phyloP scores from a whole-genome alignment of 2,113 vertebrate species.

The Conger conger region DNA sequence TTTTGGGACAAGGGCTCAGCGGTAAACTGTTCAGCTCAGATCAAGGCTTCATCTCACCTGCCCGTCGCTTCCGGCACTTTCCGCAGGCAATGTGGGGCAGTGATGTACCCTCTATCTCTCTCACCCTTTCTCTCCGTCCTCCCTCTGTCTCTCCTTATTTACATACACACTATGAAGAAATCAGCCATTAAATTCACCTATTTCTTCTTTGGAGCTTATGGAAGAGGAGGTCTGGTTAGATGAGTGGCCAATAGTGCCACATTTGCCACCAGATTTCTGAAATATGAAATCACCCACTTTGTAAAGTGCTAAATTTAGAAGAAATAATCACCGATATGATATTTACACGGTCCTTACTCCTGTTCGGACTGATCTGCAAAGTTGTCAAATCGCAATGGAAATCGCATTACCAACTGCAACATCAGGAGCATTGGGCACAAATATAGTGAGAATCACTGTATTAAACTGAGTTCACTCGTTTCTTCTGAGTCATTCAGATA shows the following conservation, averaged over 20 bases:
- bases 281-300: too few relatives aligned
- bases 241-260: background rate
- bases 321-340: too few relatives aligned
- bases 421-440: background rate
- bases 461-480: background rate
- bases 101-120: background rate
- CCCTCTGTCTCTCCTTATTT: background rate
- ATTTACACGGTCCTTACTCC: too few relatives aligned
- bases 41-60: background rate
- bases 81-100: background rate
- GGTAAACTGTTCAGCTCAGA: background rate
- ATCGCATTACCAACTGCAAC: background rate
- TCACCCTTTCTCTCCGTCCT: background rate
- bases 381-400: background rate
- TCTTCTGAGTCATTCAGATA: background rate
- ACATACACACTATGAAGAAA: background rate
- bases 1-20: background rate
- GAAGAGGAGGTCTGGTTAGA: background rate
- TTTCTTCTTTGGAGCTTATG: background rate
- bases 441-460: background rate
- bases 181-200: background rate
- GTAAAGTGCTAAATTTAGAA: background rate
- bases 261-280: too few relatives aligned
- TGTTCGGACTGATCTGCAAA: background rate
- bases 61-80: background rate